Evolutionary conservation across 2,797 vertebrate genomes (phyloP).

Genomic region (Chiroxiphia lanceolata): DNA sequence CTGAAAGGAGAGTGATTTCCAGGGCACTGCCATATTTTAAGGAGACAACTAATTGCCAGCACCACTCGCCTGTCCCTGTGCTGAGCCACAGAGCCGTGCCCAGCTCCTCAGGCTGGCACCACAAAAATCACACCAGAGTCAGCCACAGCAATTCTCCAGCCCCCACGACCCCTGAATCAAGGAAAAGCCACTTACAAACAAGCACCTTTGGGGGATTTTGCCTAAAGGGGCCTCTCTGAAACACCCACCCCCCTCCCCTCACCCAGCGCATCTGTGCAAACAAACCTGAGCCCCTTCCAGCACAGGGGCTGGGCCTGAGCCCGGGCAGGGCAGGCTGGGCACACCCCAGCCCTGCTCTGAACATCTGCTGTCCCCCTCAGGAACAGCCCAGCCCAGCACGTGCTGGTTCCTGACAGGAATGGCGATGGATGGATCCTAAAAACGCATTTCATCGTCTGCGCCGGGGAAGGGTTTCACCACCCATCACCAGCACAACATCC

Average conservation of each 20-base stretch:
- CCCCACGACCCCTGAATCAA: neutral
- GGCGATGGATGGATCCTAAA: neutral
- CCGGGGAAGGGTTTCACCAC: neutral
- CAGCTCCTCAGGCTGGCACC: neutral
- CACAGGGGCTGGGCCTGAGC: neutral
- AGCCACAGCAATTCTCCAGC: neutral
- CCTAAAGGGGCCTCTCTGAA: neutral
- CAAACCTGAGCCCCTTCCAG: neutral
- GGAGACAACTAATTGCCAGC: neutral
- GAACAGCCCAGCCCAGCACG: neutral
- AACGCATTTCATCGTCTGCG: rapidly evolving
- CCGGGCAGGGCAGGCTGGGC: neutral
- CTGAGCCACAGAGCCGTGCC: neutral
- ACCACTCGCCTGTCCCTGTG: rapidly evolving
- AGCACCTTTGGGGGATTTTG: neutral
- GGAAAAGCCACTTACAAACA: rapidly evolving
- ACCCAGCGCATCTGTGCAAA: neutral
- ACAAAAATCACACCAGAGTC: rapidly evolving
- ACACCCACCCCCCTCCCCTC: neutral
- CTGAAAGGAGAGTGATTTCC: neutral
- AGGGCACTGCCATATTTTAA: neutral
- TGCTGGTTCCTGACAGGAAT: rapidly evolving
- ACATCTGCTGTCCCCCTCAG: neutral
- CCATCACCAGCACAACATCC: neutral
- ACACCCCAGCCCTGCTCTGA: neutral